These are phyloP conservation scores for Synodontis membranacea DNA, from an alignment of 2,113 vertebrate species.

Conservation along the genomic window DNA sequence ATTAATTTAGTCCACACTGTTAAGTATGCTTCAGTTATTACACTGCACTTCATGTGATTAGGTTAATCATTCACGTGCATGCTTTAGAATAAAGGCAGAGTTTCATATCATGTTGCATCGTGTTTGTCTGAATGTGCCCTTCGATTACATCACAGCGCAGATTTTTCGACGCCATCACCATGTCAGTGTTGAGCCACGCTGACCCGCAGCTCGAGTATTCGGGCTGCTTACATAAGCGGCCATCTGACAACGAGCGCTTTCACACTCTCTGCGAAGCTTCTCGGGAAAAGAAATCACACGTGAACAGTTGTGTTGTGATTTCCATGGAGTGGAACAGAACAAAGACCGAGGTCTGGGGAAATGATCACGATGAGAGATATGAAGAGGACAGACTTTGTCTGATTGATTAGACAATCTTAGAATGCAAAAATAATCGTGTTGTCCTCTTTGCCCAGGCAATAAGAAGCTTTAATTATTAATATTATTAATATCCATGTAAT, in stretches of 20 bases:
- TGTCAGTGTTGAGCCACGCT: slow-evolving; percentile 9
- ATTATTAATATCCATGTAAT: not conserved
- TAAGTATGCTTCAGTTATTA: not conserved
- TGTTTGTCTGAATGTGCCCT: not conserved
- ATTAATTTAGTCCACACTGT: not conserved
- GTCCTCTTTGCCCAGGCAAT: not conserved
- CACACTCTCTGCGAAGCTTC: slow-evolving; percentile 44
- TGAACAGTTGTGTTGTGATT: slow-evolving; percentile 28
- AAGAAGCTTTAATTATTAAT: not conserved
- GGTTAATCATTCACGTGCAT: not conserved
- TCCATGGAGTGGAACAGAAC: slow-evolving; percentile 13
- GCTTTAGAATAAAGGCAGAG: not conserved
- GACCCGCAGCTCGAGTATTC: slow-evolving; percentile 30
- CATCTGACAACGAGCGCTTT: slow-evolving; percentile 53
- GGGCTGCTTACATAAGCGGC: slow-evolving; percentile 51
- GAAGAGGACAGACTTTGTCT: not conserved
- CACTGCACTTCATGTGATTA: not conserved
- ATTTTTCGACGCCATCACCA: slow-evolving; percentile 4
- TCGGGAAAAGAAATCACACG: slow-evolving; percentile 34
- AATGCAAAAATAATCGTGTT: not conserved
- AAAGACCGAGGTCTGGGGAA: not conserved
- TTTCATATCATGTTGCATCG: not conserved
- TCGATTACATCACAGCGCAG: slow-evolving; percentile 12
- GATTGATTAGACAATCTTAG: not conserved
- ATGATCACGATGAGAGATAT: not conserved